These are phyloP conservation scores for Pocillopora meandrina DNA, from an alignment of 92 coral and sea anemone species.

Conservation along the genomic window DNA sequence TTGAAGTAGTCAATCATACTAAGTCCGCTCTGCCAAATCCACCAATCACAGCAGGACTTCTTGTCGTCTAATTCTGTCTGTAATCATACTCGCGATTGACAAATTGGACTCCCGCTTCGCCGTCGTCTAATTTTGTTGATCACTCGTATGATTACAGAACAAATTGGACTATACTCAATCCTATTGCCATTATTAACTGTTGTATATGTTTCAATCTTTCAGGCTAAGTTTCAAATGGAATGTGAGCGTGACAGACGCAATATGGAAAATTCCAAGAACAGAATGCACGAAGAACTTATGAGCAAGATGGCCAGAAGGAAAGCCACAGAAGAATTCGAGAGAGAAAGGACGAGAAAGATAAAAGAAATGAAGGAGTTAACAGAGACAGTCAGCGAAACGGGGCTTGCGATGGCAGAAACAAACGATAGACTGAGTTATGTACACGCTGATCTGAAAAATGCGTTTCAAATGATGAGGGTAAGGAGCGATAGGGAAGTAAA, in stretches of 20 bases:
- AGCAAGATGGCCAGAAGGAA: constrained; percentile 65
- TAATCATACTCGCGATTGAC: too few relatives aligned
- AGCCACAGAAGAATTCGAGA: constrained; percentile 68
- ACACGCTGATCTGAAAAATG: constrained; percentile 81
- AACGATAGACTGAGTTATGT: constrained; percentile 77
- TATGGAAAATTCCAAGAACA: constrained; percentile 66
- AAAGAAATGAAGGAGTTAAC: constrained; percentile 65
- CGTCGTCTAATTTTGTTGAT: too few relatives aligned
- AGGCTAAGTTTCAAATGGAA: constrained; percentile 89
- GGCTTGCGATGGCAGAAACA: constrained; percentile 87
- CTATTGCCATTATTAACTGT: too few relatives aligned
- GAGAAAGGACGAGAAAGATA: constrained; percentile 73
- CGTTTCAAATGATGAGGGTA: constrained; percentile 86
- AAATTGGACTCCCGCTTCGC: too few relatives aligned
- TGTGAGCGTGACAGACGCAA: constrained; percentile 72
- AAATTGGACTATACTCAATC: too few relatives aligned
- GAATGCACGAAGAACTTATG: constrained; percentile 84
- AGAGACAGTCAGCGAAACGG: constrained; percentile 68
- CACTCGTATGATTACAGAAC: too few relatives aligned
- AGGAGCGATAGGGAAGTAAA: background rate
- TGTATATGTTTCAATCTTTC: background rate
- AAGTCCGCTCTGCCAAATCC: too few relatives aligned
- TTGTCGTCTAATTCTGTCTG: too few relatives aligned
- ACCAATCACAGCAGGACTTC: too few relatives aligned
- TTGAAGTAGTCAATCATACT: too few relatives aligned